Conservation (phyloP, 2,797 vertebrate species). For the Cephalopachus bancanus region DNA sequence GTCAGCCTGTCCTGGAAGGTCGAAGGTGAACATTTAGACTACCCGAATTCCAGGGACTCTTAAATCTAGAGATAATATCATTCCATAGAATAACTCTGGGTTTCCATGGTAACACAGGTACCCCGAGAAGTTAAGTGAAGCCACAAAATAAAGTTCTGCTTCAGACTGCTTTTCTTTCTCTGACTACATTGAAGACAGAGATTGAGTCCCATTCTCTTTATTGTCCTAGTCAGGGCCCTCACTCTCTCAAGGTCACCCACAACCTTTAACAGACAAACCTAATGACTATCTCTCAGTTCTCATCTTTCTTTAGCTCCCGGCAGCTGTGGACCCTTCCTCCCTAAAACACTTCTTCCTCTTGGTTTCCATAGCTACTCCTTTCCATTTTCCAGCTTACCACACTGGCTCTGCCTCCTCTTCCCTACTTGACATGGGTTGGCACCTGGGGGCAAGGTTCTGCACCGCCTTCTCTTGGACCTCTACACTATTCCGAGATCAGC, state of each 20-base stretch:
- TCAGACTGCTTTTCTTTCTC: background rate
- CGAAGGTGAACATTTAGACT: background rate
- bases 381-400: background rate
- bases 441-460: background rate
- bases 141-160: background rate
- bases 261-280: background rate
- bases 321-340: background rate
- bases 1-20: background rate
- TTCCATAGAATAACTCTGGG: background rate
- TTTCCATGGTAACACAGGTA: background rate
- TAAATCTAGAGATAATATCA: slow-evolving; percentile 43
- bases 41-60: background rate
- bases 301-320: background rate
- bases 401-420: background rate
- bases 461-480: background rate
- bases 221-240: background rate
- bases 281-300: background rate
- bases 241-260: background rate
- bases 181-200: background rate
- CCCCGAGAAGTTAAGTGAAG: background rate
- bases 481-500: background rate
- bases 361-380: background rate
- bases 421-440: background rate
- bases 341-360: background rate
- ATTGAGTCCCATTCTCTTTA: background rate